phyloP scores from a whole-genome alignment of 2,888 invertebrate genomes.

The Arenicola marina region DNA sequence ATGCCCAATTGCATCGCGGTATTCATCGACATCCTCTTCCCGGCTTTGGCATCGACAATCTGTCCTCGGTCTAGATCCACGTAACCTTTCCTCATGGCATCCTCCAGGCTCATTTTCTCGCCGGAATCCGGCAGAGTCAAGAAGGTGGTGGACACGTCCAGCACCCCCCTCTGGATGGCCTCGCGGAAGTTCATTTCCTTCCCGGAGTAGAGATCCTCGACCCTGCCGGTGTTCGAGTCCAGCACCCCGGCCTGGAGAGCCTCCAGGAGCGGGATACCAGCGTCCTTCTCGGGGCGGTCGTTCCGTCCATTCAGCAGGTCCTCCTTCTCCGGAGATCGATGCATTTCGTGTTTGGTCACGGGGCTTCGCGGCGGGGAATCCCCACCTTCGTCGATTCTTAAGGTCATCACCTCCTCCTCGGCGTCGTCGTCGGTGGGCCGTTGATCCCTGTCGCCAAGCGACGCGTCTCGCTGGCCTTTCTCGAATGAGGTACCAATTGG shows the following conservation, averaged over 20 bases:
- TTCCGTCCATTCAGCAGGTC: too few relatives aligned
- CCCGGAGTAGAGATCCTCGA: constrained; percentile 80
- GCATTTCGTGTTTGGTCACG: background rate
- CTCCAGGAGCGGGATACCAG: constrained; percentile 6
- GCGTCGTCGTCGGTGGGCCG: background rate
- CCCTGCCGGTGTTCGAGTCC: constrained; percentile 62
- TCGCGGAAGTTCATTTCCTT: constrained; percentile 67
- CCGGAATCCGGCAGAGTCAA: constrained; percentile 65
- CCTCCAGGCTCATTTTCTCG: constrained; percentile 75
- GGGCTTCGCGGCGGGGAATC: background rate
- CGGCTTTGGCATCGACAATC: constrained; percentile 10
- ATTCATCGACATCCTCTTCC: background rate
- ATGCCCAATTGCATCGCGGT: constrained; percentile 17
- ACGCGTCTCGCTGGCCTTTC: too few relatives aligned
- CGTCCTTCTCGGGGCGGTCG: background rate
- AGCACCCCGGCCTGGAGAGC: constrained; percentile 38
- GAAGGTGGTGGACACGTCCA: constrained; percentile 58
- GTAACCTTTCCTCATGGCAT: constrained; percentile 81
- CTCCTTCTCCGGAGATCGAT: background rate
- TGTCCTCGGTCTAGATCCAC: constrained; percentile 70
- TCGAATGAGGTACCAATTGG: background rate
- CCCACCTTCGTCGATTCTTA: too few relatives aligned
- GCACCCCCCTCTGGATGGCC: constrained; percentile 86
- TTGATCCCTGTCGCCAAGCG: too few relatives aligned
- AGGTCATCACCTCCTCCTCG: background rate